Evolutionary conservation across 2,888 invertebrate genomes (phyloP).

Genomic region (Lasioglossum vierecki): DNA sequence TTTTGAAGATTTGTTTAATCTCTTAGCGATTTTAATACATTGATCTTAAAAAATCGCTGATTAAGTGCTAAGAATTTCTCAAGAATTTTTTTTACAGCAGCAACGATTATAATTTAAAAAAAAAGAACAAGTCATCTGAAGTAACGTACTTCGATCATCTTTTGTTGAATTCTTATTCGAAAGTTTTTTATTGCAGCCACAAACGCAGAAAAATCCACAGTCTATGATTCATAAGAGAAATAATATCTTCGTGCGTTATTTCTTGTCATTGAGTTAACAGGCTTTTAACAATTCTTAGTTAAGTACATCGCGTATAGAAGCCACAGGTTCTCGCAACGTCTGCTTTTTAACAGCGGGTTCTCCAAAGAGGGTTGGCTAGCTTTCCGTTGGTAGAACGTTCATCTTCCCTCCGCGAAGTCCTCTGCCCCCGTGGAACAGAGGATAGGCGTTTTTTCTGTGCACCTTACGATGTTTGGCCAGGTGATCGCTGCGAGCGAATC

Average conservation of each 20-base stretch:
- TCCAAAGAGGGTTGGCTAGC: constrained; percentile 61
- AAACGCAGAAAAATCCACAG: neutral
- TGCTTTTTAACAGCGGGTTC: neutral
- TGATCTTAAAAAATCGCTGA: neutral
- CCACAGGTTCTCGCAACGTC: constrained; percentile 13
- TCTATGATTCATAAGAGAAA: neutral
- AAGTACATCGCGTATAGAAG: constrained; percentile 33
- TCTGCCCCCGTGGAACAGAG: constrained; percentile 76
- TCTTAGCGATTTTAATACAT: neutral
- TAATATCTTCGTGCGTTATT: neutral
- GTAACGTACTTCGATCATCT: neutral
- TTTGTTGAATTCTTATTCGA: neutral
- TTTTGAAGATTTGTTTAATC: neutral
- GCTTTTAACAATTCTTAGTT: constrained; percentile 11
- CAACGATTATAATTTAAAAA: neutral
- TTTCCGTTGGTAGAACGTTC: constrained; percentile 73
- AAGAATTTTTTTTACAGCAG: neutral
- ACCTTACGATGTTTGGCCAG: constrained; percentile 96
- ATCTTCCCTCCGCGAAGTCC: constrained; percentile 76
- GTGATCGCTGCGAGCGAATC: constrained; percentile 97
- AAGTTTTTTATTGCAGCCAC: neutral
- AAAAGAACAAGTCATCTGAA: neutral
- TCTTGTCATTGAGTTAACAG: neutral
- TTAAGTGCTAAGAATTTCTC: neutral
- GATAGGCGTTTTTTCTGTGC: constrained; percentile 87